A percentile compares a stretch with the other conserved stretches of the same genome.
These are phyloP conservation scores for Pherbina coryleti DNA, from an alignment of 2,888 invertebrate species.

Conservation along the genomic window DNA sequence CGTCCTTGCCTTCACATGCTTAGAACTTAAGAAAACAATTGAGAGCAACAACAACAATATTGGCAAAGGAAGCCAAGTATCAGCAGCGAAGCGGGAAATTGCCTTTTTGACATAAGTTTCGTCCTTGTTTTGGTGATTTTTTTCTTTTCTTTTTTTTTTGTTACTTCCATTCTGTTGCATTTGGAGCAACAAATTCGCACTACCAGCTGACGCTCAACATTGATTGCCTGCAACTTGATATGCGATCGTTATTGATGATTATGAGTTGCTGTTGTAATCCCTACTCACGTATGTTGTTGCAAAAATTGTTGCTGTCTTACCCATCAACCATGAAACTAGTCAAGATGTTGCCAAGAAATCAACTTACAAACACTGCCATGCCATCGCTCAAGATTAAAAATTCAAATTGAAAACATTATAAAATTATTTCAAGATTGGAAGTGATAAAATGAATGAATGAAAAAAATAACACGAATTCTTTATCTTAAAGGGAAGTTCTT, in stretches of 20 bases:
- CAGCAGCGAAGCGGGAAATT: conserved; percentile 25
- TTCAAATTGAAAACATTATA: too few species aligned
- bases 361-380: too few species aligned
- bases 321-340: background rate
- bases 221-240: conserved; percentile 15
- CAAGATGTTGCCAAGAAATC: background rate
- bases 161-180: background rate
- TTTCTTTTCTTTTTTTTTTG: background rate
- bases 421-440: too few species aligned
- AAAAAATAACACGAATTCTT: too few species aligned
- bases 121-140: background rate
- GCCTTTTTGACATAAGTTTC: conserved; percentile 18
- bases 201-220: conserved; percentile 29
- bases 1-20: background rate
- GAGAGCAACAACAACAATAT: conserved; percentile 2
- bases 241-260: conserved; percentile 35
- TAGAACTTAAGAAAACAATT: background rate
- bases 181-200: background rate
- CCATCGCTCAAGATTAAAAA: too few species aligned
- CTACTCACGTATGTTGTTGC: background rate
- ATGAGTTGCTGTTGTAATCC: conserved; percentile 12
- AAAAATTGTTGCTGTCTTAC: background rate
- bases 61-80: background rate
- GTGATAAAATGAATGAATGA: too few species aligned
- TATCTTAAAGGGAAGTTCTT: too few species aligned